A percentile compares a stretch with the other conserved stretches of the same genome.
phyloP scores from a whole-genome alignment of 1,140 invertebrate species.

The Forficula auricularia region DNA sequence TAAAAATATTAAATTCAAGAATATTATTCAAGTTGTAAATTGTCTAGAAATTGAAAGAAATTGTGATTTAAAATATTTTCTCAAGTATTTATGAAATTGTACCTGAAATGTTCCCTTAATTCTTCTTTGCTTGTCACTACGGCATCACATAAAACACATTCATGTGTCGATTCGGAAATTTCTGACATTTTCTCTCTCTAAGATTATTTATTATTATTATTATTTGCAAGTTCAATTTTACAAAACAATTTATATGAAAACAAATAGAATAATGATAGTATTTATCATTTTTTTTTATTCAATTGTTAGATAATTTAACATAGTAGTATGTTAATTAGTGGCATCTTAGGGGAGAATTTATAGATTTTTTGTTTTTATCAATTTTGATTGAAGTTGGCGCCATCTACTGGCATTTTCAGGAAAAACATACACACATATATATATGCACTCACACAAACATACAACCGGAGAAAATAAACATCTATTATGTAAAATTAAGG shows the following conservation, averaged over 20 bases:
- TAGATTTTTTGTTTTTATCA: constrained; percentile 9
- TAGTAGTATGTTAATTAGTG: too few relatives aligned
- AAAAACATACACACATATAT: too few relatives aligned
- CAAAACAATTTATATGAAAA: too few relatives aligned
- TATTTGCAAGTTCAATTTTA: too few relatives aligned
- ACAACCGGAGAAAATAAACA: too few relatives aligned
- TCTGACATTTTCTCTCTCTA: not conserved
- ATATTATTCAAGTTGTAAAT: too few relatives aligned
- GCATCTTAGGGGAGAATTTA: too few relatives aligned
- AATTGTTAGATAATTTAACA: too few relatives aligned
- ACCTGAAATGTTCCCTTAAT: constrained; percentile 32
- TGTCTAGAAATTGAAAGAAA: not conserved
- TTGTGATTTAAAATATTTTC: not conserved
- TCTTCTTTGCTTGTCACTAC: constrained; percentile 30
- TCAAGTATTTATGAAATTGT: constrained; percentile 7
- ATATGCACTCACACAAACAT: too few relatives aligned
- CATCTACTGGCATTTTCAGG: constrained; percentile 17
- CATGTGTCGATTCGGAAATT: constrained; percentile 7
- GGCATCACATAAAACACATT: constrained; percentile 30
- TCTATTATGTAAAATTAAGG: too few relatives aligned
- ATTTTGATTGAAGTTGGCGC: constrained; percentile 19
- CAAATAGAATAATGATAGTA: too few relatives aligned
- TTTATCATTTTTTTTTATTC: too few relatives aligned
- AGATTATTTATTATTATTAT: constrained; percentile 11
- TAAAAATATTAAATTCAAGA: not conserved